Percentiles rank a stretch among this genome's conserved stretches.
Evolutionary conservation across 2,797 vertebrate species (phyloP).

Genomic region (Sebastes elongatus): DNA sequence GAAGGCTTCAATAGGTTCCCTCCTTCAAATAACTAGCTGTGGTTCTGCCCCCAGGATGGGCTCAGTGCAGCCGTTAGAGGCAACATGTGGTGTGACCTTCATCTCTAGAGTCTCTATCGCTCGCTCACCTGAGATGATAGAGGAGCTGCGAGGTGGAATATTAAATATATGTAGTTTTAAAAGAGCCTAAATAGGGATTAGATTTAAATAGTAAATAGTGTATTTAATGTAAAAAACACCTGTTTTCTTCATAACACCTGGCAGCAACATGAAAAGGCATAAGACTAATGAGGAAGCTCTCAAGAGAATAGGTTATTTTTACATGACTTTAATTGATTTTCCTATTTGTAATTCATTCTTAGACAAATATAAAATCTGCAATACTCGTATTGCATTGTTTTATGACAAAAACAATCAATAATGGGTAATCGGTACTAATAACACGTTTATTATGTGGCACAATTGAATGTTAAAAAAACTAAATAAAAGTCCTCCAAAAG

Average conservation of each 20-base stretch:
- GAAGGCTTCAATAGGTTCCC: conserved; percentile 76
- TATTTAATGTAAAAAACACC: neutral
- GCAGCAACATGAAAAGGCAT: neutral
- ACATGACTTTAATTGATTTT: conserved; percentile 17
- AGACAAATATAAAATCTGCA: neutral
- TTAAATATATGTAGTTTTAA: neutral
- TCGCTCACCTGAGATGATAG: conserved; percentile 28
- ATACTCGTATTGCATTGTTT: neutral
- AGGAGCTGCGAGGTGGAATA: neutral
- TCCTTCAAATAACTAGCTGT: conserved; percentile 83
- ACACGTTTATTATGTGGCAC: neutral
- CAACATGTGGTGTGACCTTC: conserved; percentile 82
- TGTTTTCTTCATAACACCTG: neutral
- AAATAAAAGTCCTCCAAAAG: neutral
- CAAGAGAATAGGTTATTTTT: conserved; percentile 41
- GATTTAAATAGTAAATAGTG: neutral
- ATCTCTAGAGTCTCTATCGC: conserved; percentile 58
- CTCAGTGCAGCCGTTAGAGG: conserved; percentile 72
- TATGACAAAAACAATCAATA: neutral
- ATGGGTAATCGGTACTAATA: neutral
- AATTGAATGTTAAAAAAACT: neutral
- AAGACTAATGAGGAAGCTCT: conserved; percentile 5
- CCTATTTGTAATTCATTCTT: neutral
- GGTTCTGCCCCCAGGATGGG: conserved; percentile 81
- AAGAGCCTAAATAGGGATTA: neutral